Evolutionary conservation across 1,140 invertebrate species (phyloP), one percentile per base, ranked within the genome.

Genomic region (Drosophila suzukii): DNA sequence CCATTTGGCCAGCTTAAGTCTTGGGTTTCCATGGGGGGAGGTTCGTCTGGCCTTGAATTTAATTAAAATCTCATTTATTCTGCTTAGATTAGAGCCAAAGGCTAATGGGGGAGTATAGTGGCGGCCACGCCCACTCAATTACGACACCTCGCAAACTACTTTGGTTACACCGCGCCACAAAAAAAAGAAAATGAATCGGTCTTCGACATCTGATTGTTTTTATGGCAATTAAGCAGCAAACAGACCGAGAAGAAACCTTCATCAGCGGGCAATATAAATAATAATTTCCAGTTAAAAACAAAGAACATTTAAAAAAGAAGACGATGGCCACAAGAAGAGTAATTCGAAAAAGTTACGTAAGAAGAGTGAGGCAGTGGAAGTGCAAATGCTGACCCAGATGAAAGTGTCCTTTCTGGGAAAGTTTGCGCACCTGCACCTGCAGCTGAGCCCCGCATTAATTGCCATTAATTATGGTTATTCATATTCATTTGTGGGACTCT

Each of bases 51-150:
- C 81, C 78, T 72, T 62, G 75, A 81, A 86, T 86, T 81, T 59
- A 86, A 85, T 85, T 88, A 82, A 88, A 86, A 88, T 79, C 50
- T 65, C 59, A 88, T 86, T 79, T 83, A 65, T 66, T 49, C 51
- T 34, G 53, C 58, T 72, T 65, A 77, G 60, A 61, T 80, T 54
- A 59, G 39, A 38, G 63, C 41, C 59, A 50, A 43, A 51, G 57
- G 74, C 82, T 71, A 85, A 75, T 78, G 57, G 76, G 50, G 43
- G 60, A 27, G 49, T 41, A 30, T 66, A 54, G 60, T 54, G 27
- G 34, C 39, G 43, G 15, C 13, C 47, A 34, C 46, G 53, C 17
- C 60, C 54, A 53, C 41, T 46, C 32, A 44, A 38, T 34, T 41
- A 39, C 32, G 24, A 43, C 47, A 55, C 71, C 30, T 38, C 34